Conservation (phyloP, 2,888 invertebrate species). For the Heliconius charithonia region DNA sequence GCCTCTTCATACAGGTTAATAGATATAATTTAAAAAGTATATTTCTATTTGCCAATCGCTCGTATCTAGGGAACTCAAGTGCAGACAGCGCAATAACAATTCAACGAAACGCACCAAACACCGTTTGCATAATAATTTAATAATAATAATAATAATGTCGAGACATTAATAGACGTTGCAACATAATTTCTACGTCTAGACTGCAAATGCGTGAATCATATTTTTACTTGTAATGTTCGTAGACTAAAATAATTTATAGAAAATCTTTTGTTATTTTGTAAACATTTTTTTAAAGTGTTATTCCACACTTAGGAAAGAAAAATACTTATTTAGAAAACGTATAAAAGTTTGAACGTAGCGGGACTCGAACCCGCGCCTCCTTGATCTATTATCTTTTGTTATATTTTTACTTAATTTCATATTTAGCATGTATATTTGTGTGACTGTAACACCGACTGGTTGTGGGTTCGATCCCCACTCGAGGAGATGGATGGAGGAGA, state of each 20-base stretch:
- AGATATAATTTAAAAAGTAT: not conserved
- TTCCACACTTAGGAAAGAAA: too few species aligned
- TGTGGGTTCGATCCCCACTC: too few species aligned
- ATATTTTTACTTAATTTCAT: too few species aligned
- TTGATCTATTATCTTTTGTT: too few species aligned
- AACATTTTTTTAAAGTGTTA: too few species aligned
- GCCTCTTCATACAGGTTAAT: too few species aligned
- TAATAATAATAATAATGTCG: conserved; percentile 29
- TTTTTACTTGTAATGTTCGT: not conserved
- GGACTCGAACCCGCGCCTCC: too few species aligned
- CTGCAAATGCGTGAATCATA: conserved; percentile 23
- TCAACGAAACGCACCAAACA: conserved; percentile 17
- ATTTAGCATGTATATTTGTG: too few species aligned
- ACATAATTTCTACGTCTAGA: conserved; percentile 25
- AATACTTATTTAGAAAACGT: too few species aligned
- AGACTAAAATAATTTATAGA: not conserved
- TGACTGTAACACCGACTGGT: too few species aligned
- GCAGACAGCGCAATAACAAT: conserved; percentile 13
- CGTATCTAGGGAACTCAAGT: not conserved
- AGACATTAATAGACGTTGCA: conserved; percentile 12
- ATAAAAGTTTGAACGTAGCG: too few species aligned
- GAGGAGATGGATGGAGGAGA: too few species aligned
- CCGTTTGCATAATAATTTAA: conserved; percentile 27
- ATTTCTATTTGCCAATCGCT: not conserved
- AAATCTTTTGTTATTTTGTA: not conserved